These are phyloP conservation scores for Dendrolimus pini DNA, from an alignment of 2,888 invertebrate species.

Conservation along the genomic window DNA sequence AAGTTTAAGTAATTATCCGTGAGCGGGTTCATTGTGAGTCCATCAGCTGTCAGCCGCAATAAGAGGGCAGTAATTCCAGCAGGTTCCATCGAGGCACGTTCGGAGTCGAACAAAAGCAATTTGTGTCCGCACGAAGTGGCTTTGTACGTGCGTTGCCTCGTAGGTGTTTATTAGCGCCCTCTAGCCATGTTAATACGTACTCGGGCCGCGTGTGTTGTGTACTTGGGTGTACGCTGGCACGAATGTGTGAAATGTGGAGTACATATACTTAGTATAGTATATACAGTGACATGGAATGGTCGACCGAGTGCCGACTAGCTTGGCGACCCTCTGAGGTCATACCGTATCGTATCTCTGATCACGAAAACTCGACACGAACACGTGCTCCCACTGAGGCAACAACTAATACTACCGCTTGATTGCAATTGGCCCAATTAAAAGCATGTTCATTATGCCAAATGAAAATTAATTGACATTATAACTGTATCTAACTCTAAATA, in stretches of 20 bases:
- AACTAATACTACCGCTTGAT: constrained; percentile 14
- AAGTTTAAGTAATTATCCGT: constrained; percentile 46
- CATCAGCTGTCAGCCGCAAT: constrained; percentile 48
- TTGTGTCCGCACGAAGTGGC: constrained; percentile 67
- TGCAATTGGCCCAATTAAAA: constrained; percentile 39
- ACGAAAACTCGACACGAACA: constrained; percentile 46
- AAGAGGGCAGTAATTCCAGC: constrained; percentile 41
- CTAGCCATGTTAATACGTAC: constrained; percentile 43
- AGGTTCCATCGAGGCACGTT: constrained; percentile 53
- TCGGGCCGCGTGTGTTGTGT: constrained; percentile 20
- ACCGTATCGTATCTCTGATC: constrained; percentile 52
- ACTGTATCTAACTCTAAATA: too few relatives aligned
- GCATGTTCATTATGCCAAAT: too few relatives aligned
- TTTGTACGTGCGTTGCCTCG: constrained; percentile 64
- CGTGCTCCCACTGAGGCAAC: constrained; percentile 32
- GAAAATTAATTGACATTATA: too few relatives aligned
- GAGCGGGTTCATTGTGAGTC: constrained; percentile 45
- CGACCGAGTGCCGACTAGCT: constrained; percentile 20
- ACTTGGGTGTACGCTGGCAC: constrained; percentile 10
- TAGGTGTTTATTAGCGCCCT: constrained; percentile 67
- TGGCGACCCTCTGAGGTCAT: constrained; percentile 52
- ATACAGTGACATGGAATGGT: constrained; percentile 5
- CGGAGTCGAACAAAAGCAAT: constrained; percentile 69
- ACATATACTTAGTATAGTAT: constrained; percentile 10
- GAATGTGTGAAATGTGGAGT: constrained; percentile 2